phyloP scores from a whole-genome alignment of 1,140 invertebrate species.

The Bombus waltoni region DNA sequence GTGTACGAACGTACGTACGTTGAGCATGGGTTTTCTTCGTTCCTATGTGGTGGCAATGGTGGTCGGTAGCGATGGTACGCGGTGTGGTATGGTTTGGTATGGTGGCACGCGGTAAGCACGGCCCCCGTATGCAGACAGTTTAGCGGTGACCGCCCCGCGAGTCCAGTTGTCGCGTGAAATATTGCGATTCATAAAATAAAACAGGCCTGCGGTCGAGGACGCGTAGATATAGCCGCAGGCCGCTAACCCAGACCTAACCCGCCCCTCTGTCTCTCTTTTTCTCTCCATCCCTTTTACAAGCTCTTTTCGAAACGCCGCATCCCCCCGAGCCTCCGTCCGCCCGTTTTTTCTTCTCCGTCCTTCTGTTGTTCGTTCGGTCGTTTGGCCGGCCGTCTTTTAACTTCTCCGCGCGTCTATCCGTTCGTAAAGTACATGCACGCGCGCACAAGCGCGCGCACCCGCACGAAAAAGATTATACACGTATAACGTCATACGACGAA shows the following conservation, averaged over 20 bases:
- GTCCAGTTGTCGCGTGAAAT: slow-evolving; percentile 82
- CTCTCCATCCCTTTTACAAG: slow-evolving; percentile 25
- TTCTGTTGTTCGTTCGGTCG: not conserved
- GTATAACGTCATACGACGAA: too few relatives aligned
- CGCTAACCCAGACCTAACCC: slow-evolving; percentile 76
- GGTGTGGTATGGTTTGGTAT: slow-evolving; percentile 72
- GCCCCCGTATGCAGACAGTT: slow-evolving; percentile 80
- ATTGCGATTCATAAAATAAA: slow-evolving; percentile 84
- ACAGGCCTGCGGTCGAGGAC: slow-evolving; percentile 82
- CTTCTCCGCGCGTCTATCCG: slow-evolving; percentile 1
- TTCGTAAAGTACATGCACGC: not conserved
- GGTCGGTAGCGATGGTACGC: slow-evolving; percentile 52
- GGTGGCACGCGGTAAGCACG: slow-evolving; percentile 76
- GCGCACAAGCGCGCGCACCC: too few relatives aligned
- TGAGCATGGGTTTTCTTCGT: slow-evolving; percentile 41
- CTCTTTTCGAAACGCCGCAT: slow-evolving; percentile 49
- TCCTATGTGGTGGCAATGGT: slow-evolving; percentile 49
- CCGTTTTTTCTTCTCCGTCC: not conserved
- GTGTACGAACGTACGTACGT: not conserved
- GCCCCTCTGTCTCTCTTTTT: slow-evolving; percentile 35
- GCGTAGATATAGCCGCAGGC: slow-evolving; percentile 76
- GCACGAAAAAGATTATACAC: too few relatives aligned
- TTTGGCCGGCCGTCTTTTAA: not conserved
- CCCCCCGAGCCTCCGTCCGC: slow-evolving; percentile 23
- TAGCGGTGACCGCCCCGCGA: slow-evolving; percentile 79